Evolutionary conservation across 1,140 invertebrate genomes (phyloP).

Genomic region (Leptinotarsa undecemlineata): DNA sequence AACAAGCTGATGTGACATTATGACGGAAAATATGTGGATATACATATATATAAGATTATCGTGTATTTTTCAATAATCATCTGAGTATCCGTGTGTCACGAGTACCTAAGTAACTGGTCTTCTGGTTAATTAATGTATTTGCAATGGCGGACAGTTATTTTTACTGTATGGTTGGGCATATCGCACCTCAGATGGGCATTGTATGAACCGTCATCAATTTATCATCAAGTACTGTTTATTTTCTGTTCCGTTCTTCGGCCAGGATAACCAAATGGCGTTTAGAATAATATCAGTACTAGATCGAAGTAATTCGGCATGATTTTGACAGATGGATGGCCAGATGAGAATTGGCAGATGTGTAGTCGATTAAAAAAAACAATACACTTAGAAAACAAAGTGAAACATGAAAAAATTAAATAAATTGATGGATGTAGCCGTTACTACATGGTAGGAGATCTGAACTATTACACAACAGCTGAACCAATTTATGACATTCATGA

Average conservation of each 20-base stretch:
- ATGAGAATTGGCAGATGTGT: not conserved
- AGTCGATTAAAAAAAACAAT: not conserved
- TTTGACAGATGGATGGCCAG: not conserved
- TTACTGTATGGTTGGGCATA: slow-evolving; percentile 5
- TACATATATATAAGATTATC: too few relatives aligned
- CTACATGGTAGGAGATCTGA: too few relatives aligned
- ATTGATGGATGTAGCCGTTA: too few relatives aligned
- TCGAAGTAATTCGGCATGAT: not conserved
- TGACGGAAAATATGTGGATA: too few relatives aligned
- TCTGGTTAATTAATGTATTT: not conserved
- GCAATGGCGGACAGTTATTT: slow-evolving; percentile 6
- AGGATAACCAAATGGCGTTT: not conserved
- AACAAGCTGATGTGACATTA: too few relatives aligned
- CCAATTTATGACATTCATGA: too few relatives aligned
- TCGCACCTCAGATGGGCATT: not conserved
- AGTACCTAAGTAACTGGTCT: not conserved
- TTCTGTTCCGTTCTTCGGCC: not conserved
- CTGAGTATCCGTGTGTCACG: not conserved
- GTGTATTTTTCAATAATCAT: too few relatives aligned
- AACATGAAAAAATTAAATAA: too few relatives aligned
- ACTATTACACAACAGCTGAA: too few relatives aligned
- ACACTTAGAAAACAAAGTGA: not conserved
- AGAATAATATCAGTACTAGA: not conserved
- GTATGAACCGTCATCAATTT: not conserved
- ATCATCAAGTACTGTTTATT: slow-evolving; percentile 7